Evolutionary conservation across 1,140 invertebrate species (phyloP).

Genomic region (Lordiphosa stackelbergi): DNA sequence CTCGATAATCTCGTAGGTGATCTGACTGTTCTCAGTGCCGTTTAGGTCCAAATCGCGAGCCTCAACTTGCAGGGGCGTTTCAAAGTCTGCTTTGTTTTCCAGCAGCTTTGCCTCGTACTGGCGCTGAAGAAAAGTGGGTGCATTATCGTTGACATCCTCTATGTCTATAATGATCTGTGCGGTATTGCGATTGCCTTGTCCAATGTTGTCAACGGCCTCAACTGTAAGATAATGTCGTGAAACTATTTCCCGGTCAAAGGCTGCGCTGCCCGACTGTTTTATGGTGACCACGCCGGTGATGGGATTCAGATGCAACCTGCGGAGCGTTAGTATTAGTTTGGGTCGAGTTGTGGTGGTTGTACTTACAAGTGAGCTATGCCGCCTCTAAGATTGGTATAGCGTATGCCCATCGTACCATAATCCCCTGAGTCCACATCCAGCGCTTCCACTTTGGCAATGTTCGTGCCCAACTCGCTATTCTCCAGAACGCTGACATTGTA

Average conservation of each 20-base stretch:
- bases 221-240: slow-evolving; percentile 93
- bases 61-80: slow-evolving; percentile 86
- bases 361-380: slow-evolving; percentile 90
- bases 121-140: slow-evolving; percentile 88
- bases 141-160: slow-evolving; percentile 93
- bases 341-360: background rate
- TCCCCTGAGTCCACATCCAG: slow-evolving; percentile 90
- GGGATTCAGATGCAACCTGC: slow-evolving; percentile 88
- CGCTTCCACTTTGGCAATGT: slow-evolving; percentile 89
- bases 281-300: slow-evolving; percentile 90
- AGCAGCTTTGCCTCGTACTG: slow-evolving; percentile 90
- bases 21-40: slow-evolving; percentile 91
- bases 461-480: slow-evolving; percentile 89
- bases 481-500: slow-evolving; percentile 90
- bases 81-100: slow-evolving; percentile 89
- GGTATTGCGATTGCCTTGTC: slow-evolving; percentile 91
- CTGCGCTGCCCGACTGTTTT: slow-evolving; percentile 83
- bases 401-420: slow-evolving; percentile 90
- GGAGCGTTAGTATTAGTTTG: background rate
- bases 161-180: slow-evolving; percentile 91
- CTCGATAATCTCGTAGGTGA: slow-evolving; percentile 88
- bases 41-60: slow-evolving; percentile 92
- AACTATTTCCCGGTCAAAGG: slow-evolving; percentile 92
- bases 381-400: slow-evolving; percentile 88
- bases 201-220: slow-evolving; percentile 92